Base-by-base conservation (phyloP, 2,797 vertebrate genomes). In the Crocodylus rhombifer region DNA sequence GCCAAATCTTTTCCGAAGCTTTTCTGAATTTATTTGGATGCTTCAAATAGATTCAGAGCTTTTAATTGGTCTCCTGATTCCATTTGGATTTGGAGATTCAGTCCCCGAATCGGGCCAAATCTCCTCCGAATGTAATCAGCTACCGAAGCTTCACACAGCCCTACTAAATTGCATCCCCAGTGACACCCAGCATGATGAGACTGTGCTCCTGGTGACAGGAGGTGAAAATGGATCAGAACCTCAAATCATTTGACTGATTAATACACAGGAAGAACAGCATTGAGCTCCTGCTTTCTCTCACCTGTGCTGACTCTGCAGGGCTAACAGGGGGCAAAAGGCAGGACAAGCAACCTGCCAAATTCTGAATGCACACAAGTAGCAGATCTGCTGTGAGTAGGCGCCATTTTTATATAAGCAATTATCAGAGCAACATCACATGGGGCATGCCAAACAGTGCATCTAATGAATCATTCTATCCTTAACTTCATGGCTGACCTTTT, bases 401-500 rank as follows among this genome's bases (percentile, higher is more conserved):
- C 33, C 11, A 8, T 26, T 57, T 83, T 51, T 58, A 33, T n/a
- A 69, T 57, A 69, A 82, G 57, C 23, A 78, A 65, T 14, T 69
- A 79, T 79, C 33, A 80, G 63, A 90, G 18, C 23, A 63, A 15
- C 21, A 30, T n/a, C 30, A 51, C 42, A 51, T 69, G 51, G 33
- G 30, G 60, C 64, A 69, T 33, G 7, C n/a, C 13, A 36, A 84
- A 77, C 65, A 25, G 82, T 0, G 0, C 3, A 42, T 33, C 25
- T 51, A 51, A 11, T 51, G 42, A 51, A 51, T 51, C 42, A 51
- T 77, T 73, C 36, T 57, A 7, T 28, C 20, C 64, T 65, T 8
- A 1, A 77, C 73, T 80, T 71, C 71, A 10, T 80, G 77, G 61
- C 26, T 73, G 1, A 23, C 64, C 56, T 73, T 30, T 87, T 76